Base-by-base conservation (phyloP, 2,113 vertebrate genomes). In the Empidonax traillii region DNA sequence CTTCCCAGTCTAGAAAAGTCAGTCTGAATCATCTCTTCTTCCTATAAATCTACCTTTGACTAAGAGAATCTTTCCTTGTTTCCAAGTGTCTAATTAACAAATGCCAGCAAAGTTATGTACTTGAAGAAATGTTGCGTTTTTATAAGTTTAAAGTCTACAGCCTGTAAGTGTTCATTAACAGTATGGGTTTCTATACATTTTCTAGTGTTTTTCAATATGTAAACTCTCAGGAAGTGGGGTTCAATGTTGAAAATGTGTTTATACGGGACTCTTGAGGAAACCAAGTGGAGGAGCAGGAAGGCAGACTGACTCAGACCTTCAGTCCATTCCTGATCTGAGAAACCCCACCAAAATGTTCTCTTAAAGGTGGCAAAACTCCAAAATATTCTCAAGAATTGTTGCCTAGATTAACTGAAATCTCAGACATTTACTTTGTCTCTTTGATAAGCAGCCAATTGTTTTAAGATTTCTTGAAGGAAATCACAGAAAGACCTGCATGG, bases 1-100 rank as follows among this genome's bases (percentile, higher is more conserved):
- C 58, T 96, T 82, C 49, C 41, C 30, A 14, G 46, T 90, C 43
- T 80, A 62, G 78, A 93, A 91, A 93, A 80, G 63, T 80, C 37
- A 14, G 49, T 79, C 62, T 89, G 85, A 91, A 85, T 89, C 49
- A 91, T 76, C 41, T 89, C 39, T 87, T 91, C 27, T 91, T 91
- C 55, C 46, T 89, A 13, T 49, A 83, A 87, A 87, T 66, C 12
- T 69, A 28, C 43, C 43, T 95, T 89, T 73, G 59, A 82, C 51
- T 39, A 62, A 69, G 51, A 65, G 37, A 94, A 83, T 82, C 27
- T 77, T 88, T 58, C 37, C 35, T 62, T 74, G 33, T 73, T 95
- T 66, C 39, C 43, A 85, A 69, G 25, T 47, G 37, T 62, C 53
- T 91, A 76, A 82, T 89, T 79, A 95, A 59, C 9, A 89, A 90